Evolutionary conservation across 1,140 invertebrate genomes (phyloP).

Genomic region (Elysia chlorotica): DNA sequence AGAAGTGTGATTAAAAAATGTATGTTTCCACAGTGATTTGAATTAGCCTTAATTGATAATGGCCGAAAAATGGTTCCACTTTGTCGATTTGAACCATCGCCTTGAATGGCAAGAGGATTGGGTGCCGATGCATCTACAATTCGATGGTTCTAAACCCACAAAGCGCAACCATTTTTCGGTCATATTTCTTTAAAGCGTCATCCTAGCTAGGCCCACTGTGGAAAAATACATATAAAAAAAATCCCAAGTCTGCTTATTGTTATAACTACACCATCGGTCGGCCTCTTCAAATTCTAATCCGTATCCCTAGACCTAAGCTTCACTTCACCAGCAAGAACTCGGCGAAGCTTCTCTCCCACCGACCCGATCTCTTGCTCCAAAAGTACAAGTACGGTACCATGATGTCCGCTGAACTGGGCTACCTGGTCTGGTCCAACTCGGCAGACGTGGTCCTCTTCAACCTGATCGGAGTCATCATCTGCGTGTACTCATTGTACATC

Average conservation of each 20-base stretch:
- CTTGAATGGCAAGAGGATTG: too few species aligned
- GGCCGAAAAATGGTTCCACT: too few species aligned
- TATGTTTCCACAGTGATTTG: too few species aligned
- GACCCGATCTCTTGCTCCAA: neutral
- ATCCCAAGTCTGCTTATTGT: neutral
- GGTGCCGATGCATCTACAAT: too few species aligned
- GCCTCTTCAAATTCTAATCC: neutral
- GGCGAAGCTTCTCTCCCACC: neutral
- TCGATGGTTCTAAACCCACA: too few species aligned
- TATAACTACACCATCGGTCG: neutral
- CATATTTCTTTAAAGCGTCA: too few species aligned
- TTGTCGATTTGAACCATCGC: too few species aligned
- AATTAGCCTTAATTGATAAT: too few species aligned
- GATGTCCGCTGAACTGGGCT: neutral
- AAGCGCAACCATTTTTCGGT: too few species aligned
- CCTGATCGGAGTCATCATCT: conserved; percentile 72
- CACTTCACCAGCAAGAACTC: neutral
- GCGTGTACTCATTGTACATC: conserved; percentile 76
- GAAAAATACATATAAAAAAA: too few species aligned
- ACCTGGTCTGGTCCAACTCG: conserved; percentile 46
- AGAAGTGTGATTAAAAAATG: too few species aligned
- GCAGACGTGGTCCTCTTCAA: conserved; percentile 42
- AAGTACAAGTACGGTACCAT: neutral
- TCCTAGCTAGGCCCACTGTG: too few species aligned
- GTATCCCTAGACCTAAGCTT: neutral